These are phyloP conservation scores for Drosophila suzukii DNA, from an alignment of 1,140 invertebrate genomes.

Conservation along the genomic window DNA sequence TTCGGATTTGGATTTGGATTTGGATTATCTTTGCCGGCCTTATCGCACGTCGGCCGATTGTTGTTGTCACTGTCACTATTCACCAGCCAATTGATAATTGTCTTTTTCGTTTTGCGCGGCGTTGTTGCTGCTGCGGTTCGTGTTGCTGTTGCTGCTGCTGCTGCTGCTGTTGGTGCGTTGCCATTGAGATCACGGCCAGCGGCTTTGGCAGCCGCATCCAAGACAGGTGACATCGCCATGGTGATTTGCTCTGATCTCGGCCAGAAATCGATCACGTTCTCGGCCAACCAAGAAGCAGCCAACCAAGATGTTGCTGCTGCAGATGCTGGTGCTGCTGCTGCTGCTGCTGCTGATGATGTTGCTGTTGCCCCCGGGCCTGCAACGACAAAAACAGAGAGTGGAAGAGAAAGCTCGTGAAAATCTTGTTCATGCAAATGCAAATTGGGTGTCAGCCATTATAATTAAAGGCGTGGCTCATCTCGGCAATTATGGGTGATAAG, in stretches of 20 bases:
- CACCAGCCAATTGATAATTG: conserved; percentile 73
- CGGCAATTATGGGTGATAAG: conserved; percentile 31
- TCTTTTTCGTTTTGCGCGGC: conserved; percentile 72
- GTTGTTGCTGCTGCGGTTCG: not conserved
- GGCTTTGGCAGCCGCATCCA: conserved; percentile 42
- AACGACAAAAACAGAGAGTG: conserved; percentile 32
- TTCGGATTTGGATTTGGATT: conserved; percentile 31
- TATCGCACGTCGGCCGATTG: conserved; percentile 43
- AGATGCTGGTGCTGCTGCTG: conserved; percentile 21
- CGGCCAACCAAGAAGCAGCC: conserved; percentile 15
- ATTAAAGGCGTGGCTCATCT: conserved; percentile 18
- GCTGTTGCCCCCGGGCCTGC: conserved; percentile 56
- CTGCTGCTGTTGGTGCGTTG: conserved; percentile 21
- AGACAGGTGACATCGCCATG: conserved; percentile 50
- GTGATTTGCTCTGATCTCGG: conserved; percentile 23
- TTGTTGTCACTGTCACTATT: conserved; percentile 54
- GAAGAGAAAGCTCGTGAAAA: conserved; percentile 71
- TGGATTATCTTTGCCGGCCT: conserved; percentile 14
- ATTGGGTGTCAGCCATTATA: conserved; percentile 38
- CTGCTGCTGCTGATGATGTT: conserved; percentile 17
- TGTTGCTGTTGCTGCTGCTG: conserved; percentile 1
- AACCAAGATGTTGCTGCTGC: conserved; percentile 20
- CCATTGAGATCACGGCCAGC: conserved; percentile 45
- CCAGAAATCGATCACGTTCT: conserved; percentile 41
- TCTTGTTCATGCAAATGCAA: conserved; percentile 32